phyloP scores from a whole-genome alignment of 2,113 vertebrate genomes.

The Cryptotis parvus region DNA sequence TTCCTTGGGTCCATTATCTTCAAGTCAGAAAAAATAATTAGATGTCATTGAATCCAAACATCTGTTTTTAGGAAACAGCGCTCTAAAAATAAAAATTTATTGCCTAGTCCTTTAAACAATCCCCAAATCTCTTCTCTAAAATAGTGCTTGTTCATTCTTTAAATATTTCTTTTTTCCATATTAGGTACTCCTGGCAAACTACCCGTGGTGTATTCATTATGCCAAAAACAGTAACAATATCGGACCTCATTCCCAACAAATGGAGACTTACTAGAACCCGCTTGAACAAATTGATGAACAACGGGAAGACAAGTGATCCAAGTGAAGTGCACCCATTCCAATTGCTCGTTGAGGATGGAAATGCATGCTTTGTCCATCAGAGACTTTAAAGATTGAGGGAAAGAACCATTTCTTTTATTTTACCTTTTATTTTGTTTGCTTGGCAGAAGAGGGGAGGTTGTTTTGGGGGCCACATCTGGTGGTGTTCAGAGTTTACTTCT shows the following conservation, averaged over 20 bases:
- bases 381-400: not conserved
- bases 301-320: no score
- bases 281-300: no score
- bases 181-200: not conserved
- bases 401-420: not conserved
- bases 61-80: slow-evolving; percentile 68
- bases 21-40: slow-evolving; percentile 71
- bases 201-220: no score
- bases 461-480: no score
- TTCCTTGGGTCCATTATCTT: slow-evolving; percentile 68
- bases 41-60: slow-evolving; percentile 69
- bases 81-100: slow-evolving; percentile 25
- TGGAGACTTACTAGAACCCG: no score
- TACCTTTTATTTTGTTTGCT: no score
- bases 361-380: not conserved
- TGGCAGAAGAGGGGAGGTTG: no score
- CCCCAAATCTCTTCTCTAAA: slow-evolving; percentile 40
- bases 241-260: no score
- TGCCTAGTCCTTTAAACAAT: slow-evolving; percentile 65
- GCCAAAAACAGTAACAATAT: no score
- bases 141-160: slow-evolving; percentile 26
- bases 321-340: no score
- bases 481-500: no score
- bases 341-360: not conserved
- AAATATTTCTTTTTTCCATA: not conserved